Conservation (phyloP, 2,888 invertebrate species). For the Congeria kusceri region DNA sequence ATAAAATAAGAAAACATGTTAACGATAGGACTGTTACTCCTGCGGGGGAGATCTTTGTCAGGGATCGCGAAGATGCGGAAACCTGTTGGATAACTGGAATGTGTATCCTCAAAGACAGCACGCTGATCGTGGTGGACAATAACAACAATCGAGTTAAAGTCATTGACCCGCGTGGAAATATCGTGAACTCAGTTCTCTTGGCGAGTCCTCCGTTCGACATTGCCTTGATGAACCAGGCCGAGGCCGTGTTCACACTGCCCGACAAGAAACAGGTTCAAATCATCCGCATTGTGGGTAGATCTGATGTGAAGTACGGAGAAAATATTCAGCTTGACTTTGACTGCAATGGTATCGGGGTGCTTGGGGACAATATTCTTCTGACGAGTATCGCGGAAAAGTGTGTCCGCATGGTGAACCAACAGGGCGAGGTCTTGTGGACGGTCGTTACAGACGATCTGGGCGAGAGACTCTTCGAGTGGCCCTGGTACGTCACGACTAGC, state of each 20-base stretch:
- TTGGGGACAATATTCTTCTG: conserved; percentile 24
- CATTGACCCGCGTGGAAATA: conserved; percentile 15
- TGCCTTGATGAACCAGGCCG: conserved; percentile 22
- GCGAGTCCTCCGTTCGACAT: conserved; percentile 45
- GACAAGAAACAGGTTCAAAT: conserved; percentile 39
- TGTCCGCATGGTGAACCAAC: conserved; percentile 22
- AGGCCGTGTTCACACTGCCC: conserved; percentile 31
- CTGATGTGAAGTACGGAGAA: conserved; percentile 15
- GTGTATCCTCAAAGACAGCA: conserved; percentile 27
- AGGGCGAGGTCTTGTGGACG: conserved; percentile 39
- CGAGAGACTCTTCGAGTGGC: conserved; percentile 43
- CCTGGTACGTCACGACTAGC: conserved; percentile 43
- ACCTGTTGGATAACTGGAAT: conserved; percentile 49
- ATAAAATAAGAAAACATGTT: conserved; percentile 33
- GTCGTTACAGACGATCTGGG: conserved; percentile 12
- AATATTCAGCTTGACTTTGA: conserved; percentile 30
- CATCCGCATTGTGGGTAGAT: conserved; percentile 16
- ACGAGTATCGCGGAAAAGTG: conserved; percentile 45
- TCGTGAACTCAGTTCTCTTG: conserved; percentile 19
- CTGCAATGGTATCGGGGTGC: conserved; percentile 36
- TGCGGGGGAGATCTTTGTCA: conserved; percentile 10
- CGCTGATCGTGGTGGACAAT: conserved; percentile 34
- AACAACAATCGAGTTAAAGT: conserved; percentile 43
- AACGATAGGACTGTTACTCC: not conserved
- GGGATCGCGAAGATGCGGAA: conserved; percentile 20